Base-by-base conservation (phyloP, 2,113 vertebrate species). In the Anoura caudifer region DNA sequence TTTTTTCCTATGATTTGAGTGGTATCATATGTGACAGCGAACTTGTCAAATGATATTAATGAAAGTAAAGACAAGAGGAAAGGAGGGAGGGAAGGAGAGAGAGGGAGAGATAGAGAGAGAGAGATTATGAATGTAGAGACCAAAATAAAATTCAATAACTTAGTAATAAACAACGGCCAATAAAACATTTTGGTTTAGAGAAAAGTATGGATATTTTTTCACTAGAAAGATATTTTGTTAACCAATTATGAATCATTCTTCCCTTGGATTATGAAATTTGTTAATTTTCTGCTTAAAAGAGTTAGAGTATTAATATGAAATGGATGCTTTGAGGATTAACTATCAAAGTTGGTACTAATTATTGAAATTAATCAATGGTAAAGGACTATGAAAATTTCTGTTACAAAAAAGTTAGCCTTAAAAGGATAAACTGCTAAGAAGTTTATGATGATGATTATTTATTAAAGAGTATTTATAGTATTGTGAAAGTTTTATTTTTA, bases 361-460 rank as follows among this genome's bases (percentile, higher is more conserved):
- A 93, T 93, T 96, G 69, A 95, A 96, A 88, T 94, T 91, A 96
- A 84, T 90, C 73, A 97, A 72, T 84, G 65, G 14, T 94, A 93
- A 91, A 83, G 82, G 38, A 88, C 47, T 94, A 79, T 77, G 9
- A 85, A 81, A 20, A 94, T 50, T 96, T 86, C 38, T 91, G 19
- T 67, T 94, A 88, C 15, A 28, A 92, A 56, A 90, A 88, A 14
- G 75, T 69, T 72, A 90, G 33, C 19, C 77, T 61, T 95, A 75
- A 81, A 92, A 92, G 33, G 22, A 87, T 45, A 85, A 95, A 38
- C 9, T 70, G 22, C 70, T 92, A 80, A 92, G 56, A 95, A 87
- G 56, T 67, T 84, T 93, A 54, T 70, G 26, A 52, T 87, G 10
- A 28, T 3, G 10, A 19, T 88, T 80, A 75, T 80, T 84, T 80